Evolutionary conservation across 2,113 vertebrate species (phyloP).

Genomic region (Hystrix cristata): DNA sequence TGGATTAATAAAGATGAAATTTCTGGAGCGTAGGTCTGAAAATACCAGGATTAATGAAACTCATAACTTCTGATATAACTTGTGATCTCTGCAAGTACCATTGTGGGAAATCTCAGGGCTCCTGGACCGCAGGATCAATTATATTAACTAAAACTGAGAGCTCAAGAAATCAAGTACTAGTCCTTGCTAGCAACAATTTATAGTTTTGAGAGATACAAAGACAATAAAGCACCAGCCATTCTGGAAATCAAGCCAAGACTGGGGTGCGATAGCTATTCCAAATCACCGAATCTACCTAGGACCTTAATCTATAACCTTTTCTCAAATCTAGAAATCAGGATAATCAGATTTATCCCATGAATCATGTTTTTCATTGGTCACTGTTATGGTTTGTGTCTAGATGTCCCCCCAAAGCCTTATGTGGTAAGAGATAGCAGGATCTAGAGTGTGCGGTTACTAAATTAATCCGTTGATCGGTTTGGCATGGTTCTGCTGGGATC

Average conservation of each 20-base stretch:
- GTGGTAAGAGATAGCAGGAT: too few species aligned
- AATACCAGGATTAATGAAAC: background rate
- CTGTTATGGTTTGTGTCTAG: too few species aligned
- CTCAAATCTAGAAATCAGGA: background rate
- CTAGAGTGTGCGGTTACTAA: too few species aligned
- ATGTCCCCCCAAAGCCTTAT: too few species aligned
- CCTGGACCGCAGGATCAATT: background rate
- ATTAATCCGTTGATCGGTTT: too few species aligned
- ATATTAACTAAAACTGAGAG: background rate
- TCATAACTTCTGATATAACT: background rate
- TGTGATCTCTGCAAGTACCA: background rate
- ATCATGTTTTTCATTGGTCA: background rate
- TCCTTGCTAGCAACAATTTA: background rate
- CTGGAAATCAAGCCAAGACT: background rate
- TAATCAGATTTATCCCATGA: background rate
- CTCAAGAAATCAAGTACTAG: background rate
- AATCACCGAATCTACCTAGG: background rate
- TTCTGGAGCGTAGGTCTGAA: background rate
- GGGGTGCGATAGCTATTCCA: background rate
- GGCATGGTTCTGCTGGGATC: too few species aligned
- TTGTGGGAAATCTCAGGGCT: background rate
- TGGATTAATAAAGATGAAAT: background rate
- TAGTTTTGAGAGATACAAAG: background rate
- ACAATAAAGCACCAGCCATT: background rate
- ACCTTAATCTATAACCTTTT: background rate